phyloP scores from a whole-genome alignment of 1,140 invertebrate genomes.

The Bombus breviceps region DNA sequence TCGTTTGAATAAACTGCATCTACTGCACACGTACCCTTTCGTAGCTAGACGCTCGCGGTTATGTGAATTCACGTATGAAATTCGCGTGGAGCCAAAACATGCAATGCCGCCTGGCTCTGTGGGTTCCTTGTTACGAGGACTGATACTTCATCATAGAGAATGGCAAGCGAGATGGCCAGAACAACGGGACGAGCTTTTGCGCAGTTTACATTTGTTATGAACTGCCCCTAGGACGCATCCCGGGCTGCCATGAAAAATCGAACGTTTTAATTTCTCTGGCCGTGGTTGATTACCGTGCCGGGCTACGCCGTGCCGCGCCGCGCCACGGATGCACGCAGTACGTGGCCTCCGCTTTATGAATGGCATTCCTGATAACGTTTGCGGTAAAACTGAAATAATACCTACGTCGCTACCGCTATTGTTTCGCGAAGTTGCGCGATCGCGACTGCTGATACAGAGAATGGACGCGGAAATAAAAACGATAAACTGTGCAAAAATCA shows the following conservation, averaged over 20 bases:
- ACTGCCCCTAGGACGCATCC: background rate
- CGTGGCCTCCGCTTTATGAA: constrained; percentile 28
- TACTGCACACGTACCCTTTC: constrained; percentile 62
- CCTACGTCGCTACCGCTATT: constrained; percentile 34
- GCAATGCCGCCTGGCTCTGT: constrained; percentile 10
- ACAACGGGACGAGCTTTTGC: background rate
- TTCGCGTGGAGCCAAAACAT: background rate
- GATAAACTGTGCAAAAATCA: constrained; percentile 35
- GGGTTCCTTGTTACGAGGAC: constrained; percentile 6
- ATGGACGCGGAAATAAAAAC: constrained; percentile 29
- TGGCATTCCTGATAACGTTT: constrained; percentile 47
- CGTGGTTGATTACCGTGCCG: constrained; percentile 45
- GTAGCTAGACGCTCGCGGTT: constrained; percentile 51
- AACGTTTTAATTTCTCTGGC: constrained; percentile 51
- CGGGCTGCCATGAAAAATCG: constrained; percentile 37
- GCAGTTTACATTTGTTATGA: constrained; percentile 55
- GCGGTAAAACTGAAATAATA: constrained; percentile 52
- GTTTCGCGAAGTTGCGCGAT: constrained; percentile 48
- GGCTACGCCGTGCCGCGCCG: background rate
- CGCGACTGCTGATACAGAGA: constrained; percentile 29
- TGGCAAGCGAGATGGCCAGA: background rate
- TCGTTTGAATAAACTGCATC: constrained; percentile 80
- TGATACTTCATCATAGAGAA: constrained; percentile 19
- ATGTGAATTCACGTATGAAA: constrained; percentile 27
- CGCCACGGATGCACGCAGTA: constrained; percentile 16